Base-by-base conservation (phyloP, 2,797 vertebrate species). In the Pterois miles region DNA sequence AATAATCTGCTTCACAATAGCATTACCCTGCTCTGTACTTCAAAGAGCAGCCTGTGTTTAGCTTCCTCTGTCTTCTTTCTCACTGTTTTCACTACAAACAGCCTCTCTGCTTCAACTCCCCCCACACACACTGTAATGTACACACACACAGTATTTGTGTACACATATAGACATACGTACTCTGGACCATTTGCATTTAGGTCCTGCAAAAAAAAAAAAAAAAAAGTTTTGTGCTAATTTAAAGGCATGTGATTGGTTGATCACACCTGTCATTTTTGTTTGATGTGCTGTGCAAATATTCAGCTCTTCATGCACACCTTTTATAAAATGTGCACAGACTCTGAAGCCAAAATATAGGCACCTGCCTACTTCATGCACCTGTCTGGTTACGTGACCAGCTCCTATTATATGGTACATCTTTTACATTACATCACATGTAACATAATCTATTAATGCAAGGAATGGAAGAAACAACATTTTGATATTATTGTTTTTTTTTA, bases 61-160 rank as follows among this genome's bases (percentile, higher is more conserved):
- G 83, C 74, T 94, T 94, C 90, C 90, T 92, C 86, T 87, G 87
- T 93, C 89, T 89, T 92, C 86, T 85, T 85, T 84, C 85, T 75
- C 57, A 58, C 86, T 94, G 90, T 92, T 91, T 92, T 90, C 84
- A 92, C 69, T 89, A 85, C 87, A 93, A 92, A 92, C 90, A 92
- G 75, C 67, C 22, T 60, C 68, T 80, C 88, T 76, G 68, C 83
- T 72, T 78, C 69, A 78, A 34, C 82, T 77, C 78, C 66, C 69
- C 76, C 82, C 38, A 59, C 56, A 52, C 65, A 52, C 66, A 56
- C 59, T 78, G 80, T 38, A 64, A 50, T 78, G 46, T 74, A 83
- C 65, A 86, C 81, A 85, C 76, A 58, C 6, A 8, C 68, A 33
- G 9, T 76, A 74, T 87, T 80, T 84, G 65, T 80, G 74, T 73